Base-by-base conservation (phyloP, 2,113 vertebrate species). In the Nyctereutes procyonoides region DNA sequence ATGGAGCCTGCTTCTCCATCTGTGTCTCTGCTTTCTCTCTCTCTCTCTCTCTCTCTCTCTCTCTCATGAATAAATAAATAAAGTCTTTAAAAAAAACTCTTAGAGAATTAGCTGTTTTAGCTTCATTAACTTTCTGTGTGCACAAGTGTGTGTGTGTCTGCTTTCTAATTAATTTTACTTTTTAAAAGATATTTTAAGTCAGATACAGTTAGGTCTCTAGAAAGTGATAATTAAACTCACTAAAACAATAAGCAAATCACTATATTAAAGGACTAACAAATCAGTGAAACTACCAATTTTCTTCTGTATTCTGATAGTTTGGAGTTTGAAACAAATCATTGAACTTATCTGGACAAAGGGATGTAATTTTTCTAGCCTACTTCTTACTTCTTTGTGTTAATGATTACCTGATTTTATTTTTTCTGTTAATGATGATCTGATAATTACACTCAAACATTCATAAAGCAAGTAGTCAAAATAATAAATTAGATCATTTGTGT, bases 381-480 rank as follows among this genome's bases (percentile, higher is more conserved):
- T 11, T 87, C 5, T 55, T 19, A 14, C 9, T 92, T 83, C 26
- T 83, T 71, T 60, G 43, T 53, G 16, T 1, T 51, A 76, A 60
- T 53, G 55, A 30, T 63, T 35, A 48, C 0, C 1, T 67, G 84
- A 81, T 97, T 95, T 90, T 17, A 80, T 43, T 95, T 91, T 91
- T 67, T 69, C 14, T 67, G 16, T 13, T 83, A 85, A 76, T 58
- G 26, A 22, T 94, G 83, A 69, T 43, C 43, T 73, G 56, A 76
- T 74, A 51, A 35, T 81, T 97, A 53, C 76, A 87, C 48, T 93
- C 63, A 55, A 80, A 80, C 48, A 76, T 53, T 87, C 20, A 90
- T 80, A 58, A 97, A 89, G 76, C 8, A 62, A 82, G 8, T 30
- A 83, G 43, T 94, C 32, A 90, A 85, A 95, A 89, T 71, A 7